These are phyloP conservation scores for Augochlorella aurata DNA, from an alignment of 2,888 invertebrate genomes.

Conservation along the genomic window DNA sequence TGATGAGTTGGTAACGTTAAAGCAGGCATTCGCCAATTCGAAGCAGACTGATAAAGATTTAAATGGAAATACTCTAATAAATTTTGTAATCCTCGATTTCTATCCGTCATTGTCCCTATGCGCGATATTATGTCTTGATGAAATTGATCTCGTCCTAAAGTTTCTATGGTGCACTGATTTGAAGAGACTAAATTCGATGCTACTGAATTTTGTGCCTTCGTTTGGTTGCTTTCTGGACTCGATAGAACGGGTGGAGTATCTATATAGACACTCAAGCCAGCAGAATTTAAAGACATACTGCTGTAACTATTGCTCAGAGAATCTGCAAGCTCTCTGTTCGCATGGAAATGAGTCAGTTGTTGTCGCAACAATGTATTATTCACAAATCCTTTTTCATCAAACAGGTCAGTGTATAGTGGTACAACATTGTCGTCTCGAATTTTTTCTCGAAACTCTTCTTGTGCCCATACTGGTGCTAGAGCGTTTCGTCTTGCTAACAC, in stretches of 20 bases:
- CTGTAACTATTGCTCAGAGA: conserved; percentile 83
- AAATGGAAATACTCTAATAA: conserved; percentile 72
- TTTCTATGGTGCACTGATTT: conserved; percentile 80
- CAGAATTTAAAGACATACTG: conserved; percentile 82
- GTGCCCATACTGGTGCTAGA: conserved; percentile 83
- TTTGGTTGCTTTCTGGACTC: conserved; percentile 72
- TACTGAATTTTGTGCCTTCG: conserved; percentile 72
- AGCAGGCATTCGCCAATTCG: conserved; percentile 70
- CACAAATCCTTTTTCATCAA: conserved; percentile 87
- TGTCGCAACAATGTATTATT: conserved; percentile 80
- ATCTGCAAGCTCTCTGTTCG: conserved; percentile 79
- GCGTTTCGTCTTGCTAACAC: conserved; percentile 83
- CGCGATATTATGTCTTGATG: conserved; percentile 70
- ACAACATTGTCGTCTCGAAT: conserved; percentile 72
- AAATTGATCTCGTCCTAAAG: conserved; percentile 78
- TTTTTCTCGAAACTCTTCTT: conserved; percentile 70
- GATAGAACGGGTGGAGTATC: conserved; percentile 79
- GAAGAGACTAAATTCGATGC: conserved; percentile 71
- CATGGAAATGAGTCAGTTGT: conserved; percentile 72
- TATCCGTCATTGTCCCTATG: conserved; percentile 75
- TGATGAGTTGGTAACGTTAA: conserved; percentile 83
- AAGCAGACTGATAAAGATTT: conserved; percentile 68
- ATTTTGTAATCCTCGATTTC: conserved; percentile 76
- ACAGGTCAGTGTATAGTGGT: conserved; percentile 78
- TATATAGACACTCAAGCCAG: conserved; percentile 80